phyloP scores from a whole-genome alignment of 1,140 invertebrate genomes.

The Drosophila kepulauana region DNA sequence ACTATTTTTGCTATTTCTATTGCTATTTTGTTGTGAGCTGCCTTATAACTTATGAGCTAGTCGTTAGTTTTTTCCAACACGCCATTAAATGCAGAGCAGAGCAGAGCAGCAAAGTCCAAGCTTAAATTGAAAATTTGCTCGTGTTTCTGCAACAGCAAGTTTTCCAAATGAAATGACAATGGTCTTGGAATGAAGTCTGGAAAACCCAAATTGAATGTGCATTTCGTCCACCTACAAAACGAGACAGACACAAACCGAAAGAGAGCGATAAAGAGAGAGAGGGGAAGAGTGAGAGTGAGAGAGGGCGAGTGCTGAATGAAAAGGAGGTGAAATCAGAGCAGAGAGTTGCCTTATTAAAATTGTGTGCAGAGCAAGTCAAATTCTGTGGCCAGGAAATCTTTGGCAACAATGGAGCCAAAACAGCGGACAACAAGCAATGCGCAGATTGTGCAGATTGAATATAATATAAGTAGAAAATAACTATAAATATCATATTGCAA shows the following conservation, averaged over 20 bases:
- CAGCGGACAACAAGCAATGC: constrained; percentile 29
- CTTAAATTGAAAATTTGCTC: constrained; percentile 77
- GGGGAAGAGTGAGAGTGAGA: neutral
- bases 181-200: constrained; percentile 32
- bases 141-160: constrained; percentile 65
- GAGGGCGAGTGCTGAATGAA: neutral
- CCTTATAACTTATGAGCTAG: constrained; percentile 47
- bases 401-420: constrained; percentile 42
- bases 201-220: constrained; percentile 35
- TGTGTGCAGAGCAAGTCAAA: constrained; percentile 61
- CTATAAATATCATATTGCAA: constrained; percentile 82
- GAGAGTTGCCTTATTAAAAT: constrained; percentile 65
- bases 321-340: constrained; percentile 8
- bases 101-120: constrained; percentile 41
- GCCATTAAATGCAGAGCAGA: constrained; percentile 68
- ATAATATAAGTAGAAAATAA: constrained; percentile 79
- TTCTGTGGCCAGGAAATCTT: constrained; percentile 60
- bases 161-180: constrained; percentile 79
- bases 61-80: constrained; percentile 42
- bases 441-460: constrained; percentile 63
- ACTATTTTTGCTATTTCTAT: neutral
- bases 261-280: neutral
- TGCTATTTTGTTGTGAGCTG: constrained; percentile 11
- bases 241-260: neutral
- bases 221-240: constrained; percentile 12